Conservation (phyloP, 2,888 invertebrate genomes). For the Athrips mouffetella region DNA sequence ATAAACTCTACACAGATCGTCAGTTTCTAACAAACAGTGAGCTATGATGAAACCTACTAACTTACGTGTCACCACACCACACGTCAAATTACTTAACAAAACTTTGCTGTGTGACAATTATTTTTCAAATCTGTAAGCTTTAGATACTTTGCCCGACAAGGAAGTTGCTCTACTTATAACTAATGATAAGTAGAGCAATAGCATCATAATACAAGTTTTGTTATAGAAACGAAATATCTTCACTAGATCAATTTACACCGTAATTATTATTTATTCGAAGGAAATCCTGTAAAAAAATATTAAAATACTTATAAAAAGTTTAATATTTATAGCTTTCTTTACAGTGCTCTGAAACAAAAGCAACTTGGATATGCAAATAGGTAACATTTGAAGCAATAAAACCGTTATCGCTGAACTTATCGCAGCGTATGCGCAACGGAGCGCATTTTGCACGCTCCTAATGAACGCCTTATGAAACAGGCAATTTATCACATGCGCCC, state of each 20-base stretch:
- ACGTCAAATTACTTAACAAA: background rate
- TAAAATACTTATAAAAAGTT: no score
- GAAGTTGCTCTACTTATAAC: slow-evolving; percentile 19
- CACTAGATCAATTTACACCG: no score
- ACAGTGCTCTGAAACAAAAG: slow-evolving; percentile 38
- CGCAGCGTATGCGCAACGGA: slow-evolving; percentile 72
- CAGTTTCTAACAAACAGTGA: no score
- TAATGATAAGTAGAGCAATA: background rate
- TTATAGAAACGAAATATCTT: no score
- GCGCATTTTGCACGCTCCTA: slow-evolving; percentile 74
- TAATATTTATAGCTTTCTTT: background rate
- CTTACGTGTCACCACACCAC: no score
- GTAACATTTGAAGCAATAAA: slow-evolving; percentile 75
- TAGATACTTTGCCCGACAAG: slow-evolving; percentile 25
- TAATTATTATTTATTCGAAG: no score
- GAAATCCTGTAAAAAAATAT: no score
- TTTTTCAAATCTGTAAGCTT: slow-evolving; percentile 28
- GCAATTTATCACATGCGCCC: slow-evolving; percentile 74
- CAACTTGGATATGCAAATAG: slow-evolving; percentile 60
- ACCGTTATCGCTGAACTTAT: slow-evolving; percentile 68
- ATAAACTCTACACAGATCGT: no score
- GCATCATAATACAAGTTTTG: no score
- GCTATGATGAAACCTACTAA: no score
- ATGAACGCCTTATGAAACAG: slow-evolving; percentile 78
- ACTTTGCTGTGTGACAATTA: slow-evolving; percentile 8